A percentile compares a stretch with the other conserved stretches of the same genome.
Evolutionary conservation across 2,888 invertebrate species (phyloP).

Genomic region (Platycheirus rosarum): DNA sequence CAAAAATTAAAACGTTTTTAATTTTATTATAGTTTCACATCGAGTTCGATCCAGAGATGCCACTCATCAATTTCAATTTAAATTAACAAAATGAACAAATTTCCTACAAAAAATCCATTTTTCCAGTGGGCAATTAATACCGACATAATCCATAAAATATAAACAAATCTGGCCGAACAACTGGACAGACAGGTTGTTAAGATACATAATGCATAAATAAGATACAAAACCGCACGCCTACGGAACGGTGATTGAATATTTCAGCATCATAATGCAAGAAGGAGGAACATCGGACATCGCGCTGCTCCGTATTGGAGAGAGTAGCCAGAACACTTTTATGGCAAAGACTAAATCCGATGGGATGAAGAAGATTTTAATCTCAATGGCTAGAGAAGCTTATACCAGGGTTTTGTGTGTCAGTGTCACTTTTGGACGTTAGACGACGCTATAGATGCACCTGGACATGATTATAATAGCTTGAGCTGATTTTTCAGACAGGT

Average conservation of each 20-base stretch:
- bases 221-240: conserved; percentile 58
- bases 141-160: conserved; percentile 61
- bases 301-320: neutral
- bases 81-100: conserved; percentile 34
- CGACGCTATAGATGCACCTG: neutral
- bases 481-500: conserved; percentile 17
- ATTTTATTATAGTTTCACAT: conserved; percentile 47
- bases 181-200: conserved; percentile 40
- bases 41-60: conserved; percentile 24
- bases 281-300: conserved; percentile 25
- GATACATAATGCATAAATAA: conserved; percentile 38
- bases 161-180: conserved; percentile 48
- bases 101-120: conserved; percentile 2
- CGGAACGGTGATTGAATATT: conserved; percentile 61
- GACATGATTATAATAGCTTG: conserved; percentile 19
- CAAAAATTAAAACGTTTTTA: conserved; percentile 56
- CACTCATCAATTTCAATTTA: conserved; percentile 37
- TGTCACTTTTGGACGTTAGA: conserved; percentile 14
- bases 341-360: conserved; percentile 38
- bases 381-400: conserved; percentile 31
- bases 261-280: conserved; percentile 49
- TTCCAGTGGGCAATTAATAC: conserved; percentile 54
- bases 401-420: conserved; percentile 7
- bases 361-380: conserved; percentile 45
- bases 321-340: conserved; percentile 13